Base-by-base conservation (phyloP, 2,888 invertebrate species). In the Monopis laevigella region DNA sequence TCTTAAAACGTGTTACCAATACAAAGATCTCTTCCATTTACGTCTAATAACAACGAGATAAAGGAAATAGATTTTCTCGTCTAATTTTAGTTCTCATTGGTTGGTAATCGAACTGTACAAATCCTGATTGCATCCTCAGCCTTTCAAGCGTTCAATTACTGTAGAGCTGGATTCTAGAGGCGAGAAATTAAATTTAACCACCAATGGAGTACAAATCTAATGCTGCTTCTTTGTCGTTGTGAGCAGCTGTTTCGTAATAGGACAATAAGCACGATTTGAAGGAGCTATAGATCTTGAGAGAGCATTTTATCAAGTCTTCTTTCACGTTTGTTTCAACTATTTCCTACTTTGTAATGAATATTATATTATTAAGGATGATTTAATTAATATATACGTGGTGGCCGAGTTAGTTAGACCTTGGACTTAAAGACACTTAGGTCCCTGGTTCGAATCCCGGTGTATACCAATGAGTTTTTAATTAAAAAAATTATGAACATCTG, bases 131-230 rank as follows among this genome's bases (percentile, higher is more conserved):
- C 32, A 32, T 32, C 32, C 14, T 2, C 32, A 16, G 32, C 32
- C 32, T 32, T 32, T n/a, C 16, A 17, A 17, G 14, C 32, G 32
- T 32, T 32, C 32, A 32, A 32, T 32, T 32, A 32, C 32, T 32
- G 14, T 16, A 14, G 32, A n/a, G n/a, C n/a, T n/a, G n/a, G n/a
- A n/a, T n/a, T 13, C 24, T 21, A 32, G 17, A 32, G 10, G 32
- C 32, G 32, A 17, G 32, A 10, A 32, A 32, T 32, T 32, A 32
- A 32, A 32, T 32, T 32, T 32, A 32, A 32, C 32, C 32, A 17
- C 32, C 32, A 32, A 32, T 14, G 17, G 32, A 32, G 16, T 32
- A 17, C 17, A 11, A 6, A 11, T 28, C 28, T 28, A 11, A 17
- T 3, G 32, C 32, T 16, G 6, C 3, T 32, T 32, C 32, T 32